phyloP scores from a whole-genome alignment of 2,888 invertebrate genomes.

The Diachrysia chrysitis region DNA sequence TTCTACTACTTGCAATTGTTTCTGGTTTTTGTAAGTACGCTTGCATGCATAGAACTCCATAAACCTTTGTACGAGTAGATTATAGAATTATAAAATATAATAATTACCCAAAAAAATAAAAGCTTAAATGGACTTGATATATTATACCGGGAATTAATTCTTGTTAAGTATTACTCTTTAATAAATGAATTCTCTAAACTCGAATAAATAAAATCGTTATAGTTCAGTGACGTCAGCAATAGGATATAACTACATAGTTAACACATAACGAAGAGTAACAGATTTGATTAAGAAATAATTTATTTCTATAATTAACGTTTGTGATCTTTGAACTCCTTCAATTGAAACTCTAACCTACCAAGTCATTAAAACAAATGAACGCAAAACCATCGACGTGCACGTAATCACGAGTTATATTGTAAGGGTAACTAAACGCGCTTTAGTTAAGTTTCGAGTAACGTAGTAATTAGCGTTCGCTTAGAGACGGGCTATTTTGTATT shows the following conservation, averaged over 20 bases:
- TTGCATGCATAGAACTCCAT: too few species aligned
- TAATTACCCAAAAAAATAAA: too few species aligned
- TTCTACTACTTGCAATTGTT: too few species aligned
- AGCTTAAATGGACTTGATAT: too few species aligned
- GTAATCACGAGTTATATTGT: constrained; percentile 59
- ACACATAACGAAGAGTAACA: neutral
- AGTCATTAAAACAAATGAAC: constrained; percentile 61
- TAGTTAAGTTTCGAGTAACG: constrained; percentile 55
- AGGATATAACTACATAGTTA: neutral
- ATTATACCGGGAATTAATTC: too few species aligned
- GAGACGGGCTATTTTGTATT: constrained; percentile 47
- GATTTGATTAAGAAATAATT: constrained; percentile 33
- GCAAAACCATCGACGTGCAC: constrained; percentile 54
- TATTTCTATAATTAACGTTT: constrained; percentile 45
- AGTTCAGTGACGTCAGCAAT: too few species aligned
- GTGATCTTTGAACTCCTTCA: constrained; percentile 51
- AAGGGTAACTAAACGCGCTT: constrained; percentile 53
- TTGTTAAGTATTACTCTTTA: too few species aligned
- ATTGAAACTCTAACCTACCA: constrained; percentile 52
- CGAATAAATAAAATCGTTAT: too few species aligned
- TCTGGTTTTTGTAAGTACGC: too few species aligned
- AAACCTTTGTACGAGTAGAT: too few species aligned
- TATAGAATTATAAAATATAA: too few species aligned
- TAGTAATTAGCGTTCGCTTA: constrained; percentile 56
- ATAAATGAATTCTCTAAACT: too few species aligned